A percentile compares a stretch with the other conserved stretches of the same genome.
Evolutionary conservation across 1,140 invertebrate genomes (phyloP).

Genomic region (Bombus picipes): DNA sequence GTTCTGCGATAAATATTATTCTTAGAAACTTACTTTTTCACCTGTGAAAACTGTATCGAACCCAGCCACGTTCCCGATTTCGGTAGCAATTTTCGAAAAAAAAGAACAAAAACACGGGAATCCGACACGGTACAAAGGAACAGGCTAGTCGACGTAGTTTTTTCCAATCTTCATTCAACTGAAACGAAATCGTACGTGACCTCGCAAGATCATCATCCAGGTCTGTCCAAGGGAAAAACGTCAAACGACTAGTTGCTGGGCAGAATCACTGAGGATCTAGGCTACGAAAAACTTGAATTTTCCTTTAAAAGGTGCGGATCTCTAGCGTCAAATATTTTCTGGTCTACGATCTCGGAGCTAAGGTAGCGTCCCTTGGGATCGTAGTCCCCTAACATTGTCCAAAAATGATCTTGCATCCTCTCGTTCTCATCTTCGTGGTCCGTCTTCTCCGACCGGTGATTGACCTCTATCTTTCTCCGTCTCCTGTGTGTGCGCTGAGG

Average conservation of each 20-base stretch:
- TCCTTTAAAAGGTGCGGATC: neutral
- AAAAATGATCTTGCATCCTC: slow-evolving; percentile 10
- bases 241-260: neutral
- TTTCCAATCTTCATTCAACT: neutral
- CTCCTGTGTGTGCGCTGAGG: too few species aligned
- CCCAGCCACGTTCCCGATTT: neutral
- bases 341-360: slow-evolving; percentile 29
- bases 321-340: slow-evolving; percentile 15
- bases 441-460: slow-evolving; percentile 48
- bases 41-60: neutral
- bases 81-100: neutral
- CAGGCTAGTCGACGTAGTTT: too few species aligned
- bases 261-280: neutral
- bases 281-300: neutral
- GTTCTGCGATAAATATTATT: slow-evolving; percentile 6
- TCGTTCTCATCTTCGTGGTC: neutral
- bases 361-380: neutral
- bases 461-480: slow-evolving; percentile 44
- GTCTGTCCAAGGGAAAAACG: neutral
- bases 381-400: neutral
- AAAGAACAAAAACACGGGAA: neutral
- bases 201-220: neutral
- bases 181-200: slow-evolving; percentile 12
- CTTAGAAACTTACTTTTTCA: neutral
- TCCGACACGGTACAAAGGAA: too few species aligned